Conservation (phyloP, 2,797 vertebrate genomes). For the Aeoliscus strigatus region DNA sequence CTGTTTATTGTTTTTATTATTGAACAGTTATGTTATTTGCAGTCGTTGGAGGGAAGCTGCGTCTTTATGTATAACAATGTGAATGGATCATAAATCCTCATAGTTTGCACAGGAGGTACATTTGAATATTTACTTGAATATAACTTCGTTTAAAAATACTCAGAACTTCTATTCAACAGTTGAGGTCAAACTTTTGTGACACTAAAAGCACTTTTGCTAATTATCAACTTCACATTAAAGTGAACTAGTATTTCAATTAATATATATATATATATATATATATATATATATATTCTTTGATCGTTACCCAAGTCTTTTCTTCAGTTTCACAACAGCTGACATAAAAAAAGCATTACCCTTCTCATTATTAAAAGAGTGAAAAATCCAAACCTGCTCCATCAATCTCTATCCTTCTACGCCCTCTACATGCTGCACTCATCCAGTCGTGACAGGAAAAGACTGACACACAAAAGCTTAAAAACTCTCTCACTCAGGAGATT, state of each 20-base stretch:
- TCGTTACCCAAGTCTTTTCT: slow-evolving; percentile 7
- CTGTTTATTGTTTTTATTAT: too few relatives aligned
- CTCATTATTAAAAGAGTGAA: slow-evolving; percentile 35
- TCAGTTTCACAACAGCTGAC: slow-evolving; percentile 41
- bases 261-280: background rate
- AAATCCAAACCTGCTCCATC: slow-evolving; percentile 66
- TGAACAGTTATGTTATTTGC: too few relatives aligned
- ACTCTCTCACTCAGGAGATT: slow-evolving; percentile 62
- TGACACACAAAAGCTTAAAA: slow-evolving; percentile 74
- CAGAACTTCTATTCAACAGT: too few relatives aligned
- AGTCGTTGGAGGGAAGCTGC: too few relatives aligned
- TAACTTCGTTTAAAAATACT: too few relatives aligned
- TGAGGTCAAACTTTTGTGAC: background rate
- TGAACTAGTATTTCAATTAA: slow-evolving; percentile 5
- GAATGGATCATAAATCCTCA: too few relatives aligned
- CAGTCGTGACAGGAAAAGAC: slow-evolving; percentile 68
- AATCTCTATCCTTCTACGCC: slow-evolving; percentile 64
- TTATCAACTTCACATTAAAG: slow-evolving; percentile 16
- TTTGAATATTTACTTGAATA: too few relatives aligned
- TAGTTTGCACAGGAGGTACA: too few relatives aligned
- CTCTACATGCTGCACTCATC: slow-evolving; percentile 60
- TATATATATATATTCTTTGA: slow-evolving; percentile 3
- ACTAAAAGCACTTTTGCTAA: slow-evolving; percentile 17
- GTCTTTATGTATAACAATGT: too few relatives aligned
- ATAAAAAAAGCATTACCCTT: slow-evolving; percentile 33